Base-by-base conservation (phyloP, 2,797 vertebrate genomes). In the Sciaenops ocellatus region DNA sequence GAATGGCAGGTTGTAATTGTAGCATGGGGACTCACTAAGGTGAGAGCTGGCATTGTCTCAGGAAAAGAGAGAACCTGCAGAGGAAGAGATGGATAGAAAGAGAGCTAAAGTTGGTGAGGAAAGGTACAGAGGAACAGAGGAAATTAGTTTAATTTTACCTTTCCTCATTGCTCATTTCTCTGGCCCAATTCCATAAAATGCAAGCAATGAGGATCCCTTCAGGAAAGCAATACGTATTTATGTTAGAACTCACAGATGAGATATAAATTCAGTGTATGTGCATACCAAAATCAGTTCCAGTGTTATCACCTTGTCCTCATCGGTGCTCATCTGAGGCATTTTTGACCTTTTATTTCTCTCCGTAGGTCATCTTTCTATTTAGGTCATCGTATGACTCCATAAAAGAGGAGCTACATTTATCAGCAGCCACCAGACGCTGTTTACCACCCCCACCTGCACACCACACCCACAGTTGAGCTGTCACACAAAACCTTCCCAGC, bases 31-130 rank as follows among this genome's bases (percentile, higher is more conserved):
- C 38, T 61, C 38, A 74, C 2, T 61, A 20, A 30, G 30, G n/a
- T 16, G 41, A 54, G 60, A 44, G 73, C 30, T 60, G 85, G 79
- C 84, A 89, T 91, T 89, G 90, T 84, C 42, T 82, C 85, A 83
- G 90, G 90, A 92, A 92, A 84, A 75, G 16, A 77, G 47, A 64
- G 18, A 73, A 87, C 30, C 61, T 83, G 81, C 74, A 85, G 47
- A 63, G 84, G 83, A 82, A 85, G 69, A 69, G 26, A 48, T 20
- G 1, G 20, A 18, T 17, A 30, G n/a, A 62, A 12, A 60, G 7
- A 41, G 18, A 84, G 51, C 0, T 52, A 22, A 59, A 57, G 26
- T 38, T 59, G 54, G 34, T 0, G 44, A 41, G 18, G 13, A 65
- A 76, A 55, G 3, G 42, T 9, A 38, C 15, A 71, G 22, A 46